phyloP scores from a whole-genome alignment of 1,140 invertebrate genomes.

The Trialeurodes vaporariorum region DNA sequence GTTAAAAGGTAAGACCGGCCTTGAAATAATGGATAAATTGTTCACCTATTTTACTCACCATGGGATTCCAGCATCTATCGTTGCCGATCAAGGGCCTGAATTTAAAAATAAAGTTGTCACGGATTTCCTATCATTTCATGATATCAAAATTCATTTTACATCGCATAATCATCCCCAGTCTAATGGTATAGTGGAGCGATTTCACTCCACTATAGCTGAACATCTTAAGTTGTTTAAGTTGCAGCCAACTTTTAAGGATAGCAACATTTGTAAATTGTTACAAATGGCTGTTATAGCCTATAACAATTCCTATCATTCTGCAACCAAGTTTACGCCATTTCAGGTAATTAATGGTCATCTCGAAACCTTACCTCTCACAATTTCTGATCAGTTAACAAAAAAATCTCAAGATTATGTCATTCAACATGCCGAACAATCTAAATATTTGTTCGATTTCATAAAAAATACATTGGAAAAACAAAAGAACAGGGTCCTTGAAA shows the following conservation, averaged over 20 bases:
- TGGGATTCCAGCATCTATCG: slow-evolving; percentile 28
- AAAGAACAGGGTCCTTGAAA: not conserved
- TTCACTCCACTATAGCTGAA: slow-evolving; percentile 33
- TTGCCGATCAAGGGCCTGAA: slow-evolving; percentile 31
- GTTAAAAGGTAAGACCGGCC: not conserved
- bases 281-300: not conserved
- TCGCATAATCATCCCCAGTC: slow-evolving; percentile 23
- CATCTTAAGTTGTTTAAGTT: slow-evolving; percentile 32
- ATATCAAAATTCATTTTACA: slow-evolving; percentile 29
- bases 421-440: not conserved
- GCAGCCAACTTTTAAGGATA: not conserved
- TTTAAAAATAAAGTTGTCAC: slow-evolving; percentile 20
- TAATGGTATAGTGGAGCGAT: slow-evolving; percentile 28
- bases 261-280: not conserved
- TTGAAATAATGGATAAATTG: not conserved
- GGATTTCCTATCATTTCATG: slow-evolving; percentile 15
- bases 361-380: not conserved
- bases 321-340: slow-evolving; percentile 3
- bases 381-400: not conserved
- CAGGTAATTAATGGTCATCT: slow-evolving; percentile 6
- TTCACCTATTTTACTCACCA: slow-evolving; percentile 26
- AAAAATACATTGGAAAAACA: not conserved
- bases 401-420: not conserved
- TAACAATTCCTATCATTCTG: slow-evolving; percentile 2
- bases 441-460: not conserved